phyloP scores from a whole-genome alignment of 64 coral and sea anemone species.

The Stichodactyla mertensii region DNA sequence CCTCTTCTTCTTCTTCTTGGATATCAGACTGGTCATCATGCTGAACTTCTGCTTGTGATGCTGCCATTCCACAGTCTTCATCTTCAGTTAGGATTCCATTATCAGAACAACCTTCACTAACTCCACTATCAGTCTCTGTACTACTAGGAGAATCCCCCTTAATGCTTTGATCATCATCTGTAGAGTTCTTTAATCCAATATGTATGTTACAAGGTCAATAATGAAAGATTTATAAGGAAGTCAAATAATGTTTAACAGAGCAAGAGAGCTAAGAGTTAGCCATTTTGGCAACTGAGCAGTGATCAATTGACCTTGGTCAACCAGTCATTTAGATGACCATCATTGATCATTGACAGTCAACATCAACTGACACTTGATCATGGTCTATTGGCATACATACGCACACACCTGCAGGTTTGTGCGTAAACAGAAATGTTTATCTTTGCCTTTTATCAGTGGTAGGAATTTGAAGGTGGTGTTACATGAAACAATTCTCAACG shows the following conservation, averaged over 20 bases:
- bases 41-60: neutral
- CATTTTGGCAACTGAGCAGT: no score
- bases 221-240: neutral
- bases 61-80: conserved; percentile 12
- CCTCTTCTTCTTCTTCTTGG: neutral
- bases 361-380: no score
- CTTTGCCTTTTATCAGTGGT: no score
- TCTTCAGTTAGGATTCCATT: conserved; percentile 78
- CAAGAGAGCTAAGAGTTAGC: no score
- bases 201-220: neutral
- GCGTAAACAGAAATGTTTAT: no score
- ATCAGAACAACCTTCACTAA: conserved; percentile 69
- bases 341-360: no score
- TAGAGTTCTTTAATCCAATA: conserved; percentile 33
- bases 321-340: no score
- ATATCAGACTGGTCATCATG: neutral
- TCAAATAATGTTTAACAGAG: neutral
- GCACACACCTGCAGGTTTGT: no score
- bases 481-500: no score
- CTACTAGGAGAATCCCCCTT: conserved; percentile 75
- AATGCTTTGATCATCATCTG: conserved; percentile 56
- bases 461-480: no score
- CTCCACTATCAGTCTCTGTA: conserved; percentile 84
- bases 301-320: no score
- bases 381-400: no score